These are phyloP conservation scores for Todiramphus saurophagus DNA, from an alignment of 2,113 vertebrate species.

Conservation along the genomic window DNA sequence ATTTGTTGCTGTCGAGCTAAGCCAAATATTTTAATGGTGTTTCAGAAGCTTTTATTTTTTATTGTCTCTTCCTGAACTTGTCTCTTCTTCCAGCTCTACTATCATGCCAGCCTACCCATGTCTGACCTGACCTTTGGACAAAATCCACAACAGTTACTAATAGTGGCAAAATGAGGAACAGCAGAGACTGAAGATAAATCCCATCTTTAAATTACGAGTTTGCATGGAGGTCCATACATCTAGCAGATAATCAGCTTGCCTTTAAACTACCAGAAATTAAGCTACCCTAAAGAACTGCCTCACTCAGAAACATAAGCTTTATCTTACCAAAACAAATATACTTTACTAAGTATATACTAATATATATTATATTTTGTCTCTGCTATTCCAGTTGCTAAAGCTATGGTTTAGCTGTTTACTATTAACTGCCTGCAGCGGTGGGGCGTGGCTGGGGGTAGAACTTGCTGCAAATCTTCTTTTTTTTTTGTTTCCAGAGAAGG, in stretches of 20 bases:
- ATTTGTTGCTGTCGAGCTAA: background rate
- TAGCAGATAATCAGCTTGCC: background rate
- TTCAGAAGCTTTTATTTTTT: background rate
- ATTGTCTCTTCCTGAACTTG: background rate
- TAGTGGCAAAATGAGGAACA: background rate
- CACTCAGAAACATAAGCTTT: background rate
- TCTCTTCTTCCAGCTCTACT: background rate
- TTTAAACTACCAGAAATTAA: background rate
- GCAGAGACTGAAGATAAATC: background rate
- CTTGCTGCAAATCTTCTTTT: background rate
- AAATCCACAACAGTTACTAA: background rate
- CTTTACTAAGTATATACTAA: background rate
- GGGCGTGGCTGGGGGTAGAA: background rate
- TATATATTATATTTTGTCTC: background rate
- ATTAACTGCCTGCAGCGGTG: background rate
- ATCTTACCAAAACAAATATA: background rate
- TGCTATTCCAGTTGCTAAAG: background rate
- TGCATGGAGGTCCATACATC: background rate
- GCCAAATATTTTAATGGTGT: background rate
- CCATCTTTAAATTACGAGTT: background rate
- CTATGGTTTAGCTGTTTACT: background rate
- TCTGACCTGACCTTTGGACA: background rate
- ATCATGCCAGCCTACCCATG: background rate
- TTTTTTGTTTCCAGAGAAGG: background rate
- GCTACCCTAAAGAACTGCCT: background rate